phyloP scores from a whole-genome alignment of 2,113 vertebrate species.

The Melanocharis versteri region DNA sequence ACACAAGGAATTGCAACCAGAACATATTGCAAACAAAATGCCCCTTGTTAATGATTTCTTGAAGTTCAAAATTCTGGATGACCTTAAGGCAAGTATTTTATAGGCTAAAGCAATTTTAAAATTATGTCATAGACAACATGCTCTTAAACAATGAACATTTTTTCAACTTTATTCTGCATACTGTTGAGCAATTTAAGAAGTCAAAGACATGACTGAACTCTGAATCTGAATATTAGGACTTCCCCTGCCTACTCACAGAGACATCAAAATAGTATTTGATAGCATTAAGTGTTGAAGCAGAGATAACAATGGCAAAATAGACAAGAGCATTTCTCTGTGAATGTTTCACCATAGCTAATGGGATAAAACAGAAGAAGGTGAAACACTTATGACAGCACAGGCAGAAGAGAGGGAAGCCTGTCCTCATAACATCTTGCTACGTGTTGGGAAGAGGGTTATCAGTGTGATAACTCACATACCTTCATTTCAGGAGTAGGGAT shows the following conservation, averaged over 20 bases:
- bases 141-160: not conserved
- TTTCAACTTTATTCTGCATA: not conserved
- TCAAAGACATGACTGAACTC: not conserved
- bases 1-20: not conserved
- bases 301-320: not conserved
- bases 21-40: not conserved
- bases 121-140: not conserved
- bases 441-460: not conserved
- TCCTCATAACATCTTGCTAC: not conserved
- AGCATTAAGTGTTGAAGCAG: not conserved
- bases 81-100: not conserved
- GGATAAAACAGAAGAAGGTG: not conserved
- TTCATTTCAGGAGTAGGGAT: not conserved
- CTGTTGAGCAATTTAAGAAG: not conserved
- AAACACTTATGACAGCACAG: not conserved
- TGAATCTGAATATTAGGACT: not conserved
- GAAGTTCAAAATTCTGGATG: not conserved
- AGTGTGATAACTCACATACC: not conserved
- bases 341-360: not conserved
- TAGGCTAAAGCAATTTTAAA: not conserved
- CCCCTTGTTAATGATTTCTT: not conserved
- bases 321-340: not conserved
- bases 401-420: not conserved
- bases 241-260: not conserved
- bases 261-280: not conserved